Conservation (phyloP, 1,140 invertebrate species). For the Saccostrea echinata region DNA sequence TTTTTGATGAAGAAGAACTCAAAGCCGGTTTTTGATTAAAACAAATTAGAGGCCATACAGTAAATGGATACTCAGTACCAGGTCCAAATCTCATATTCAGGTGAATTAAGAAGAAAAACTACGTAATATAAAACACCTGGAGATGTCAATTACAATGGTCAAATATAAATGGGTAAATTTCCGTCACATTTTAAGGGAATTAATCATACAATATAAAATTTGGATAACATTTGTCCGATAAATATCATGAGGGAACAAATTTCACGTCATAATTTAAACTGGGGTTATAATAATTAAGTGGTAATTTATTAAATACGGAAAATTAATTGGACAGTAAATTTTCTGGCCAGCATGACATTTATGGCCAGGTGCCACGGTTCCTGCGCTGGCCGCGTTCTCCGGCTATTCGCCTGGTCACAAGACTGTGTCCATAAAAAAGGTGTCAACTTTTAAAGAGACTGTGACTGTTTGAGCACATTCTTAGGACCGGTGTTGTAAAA, state of each 20-base stretch:
- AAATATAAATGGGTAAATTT: neutral
- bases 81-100: neutral
- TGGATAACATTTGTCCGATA: neutral
- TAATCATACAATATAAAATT: neutral
- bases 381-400: neutral
- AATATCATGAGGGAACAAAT: neutral
- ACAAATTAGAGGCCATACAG: neutral
- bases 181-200: neutral
- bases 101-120: neutral
- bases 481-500: neutral
- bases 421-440: conserved; percentile 25
- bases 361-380: conserved; percentile 8
- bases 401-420: neutral
- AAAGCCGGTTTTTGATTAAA: neutral
- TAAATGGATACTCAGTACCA: neutral
- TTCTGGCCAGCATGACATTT: neutral
- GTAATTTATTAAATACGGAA: neutral
- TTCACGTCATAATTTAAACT: neutral
- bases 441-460: neutral
- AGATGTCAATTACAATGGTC: neutral
- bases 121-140: neutral
- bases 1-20: neutral
- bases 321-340: conserved; percentile 33
- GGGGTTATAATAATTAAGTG: neutral
- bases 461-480: neutral